Conservation (phyloP, 2,113 vertebrate genomes). For the Indicator indicator region DNA sequence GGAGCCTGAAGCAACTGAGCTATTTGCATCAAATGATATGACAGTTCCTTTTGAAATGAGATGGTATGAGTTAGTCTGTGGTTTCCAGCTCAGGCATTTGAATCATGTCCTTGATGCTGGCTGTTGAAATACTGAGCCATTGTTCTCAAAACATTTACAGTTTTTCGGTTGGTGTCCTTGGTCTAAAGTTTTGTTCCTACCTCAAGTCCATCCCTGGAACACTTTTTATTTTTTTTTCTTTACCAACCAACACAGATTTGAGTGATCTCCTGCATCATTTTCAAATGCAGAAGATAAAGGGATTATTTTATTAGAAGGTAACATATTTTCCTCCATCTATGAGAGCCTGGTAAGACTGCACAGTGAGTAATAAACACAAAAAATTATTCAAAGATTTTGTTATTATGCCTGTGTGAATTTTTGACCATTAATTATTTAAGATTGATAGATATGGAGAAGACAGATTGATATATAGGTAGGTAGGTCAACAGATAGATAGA, state of each 20-base stretch:
- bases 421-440: neutral
- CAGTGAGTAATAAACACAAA: neutral
- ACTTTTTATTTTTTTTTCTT: neutral
- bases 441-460: neutral
- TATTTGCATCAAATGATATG: constrained; percentile 17
- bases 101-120: neutral
- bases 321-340: neutral
- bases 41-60: neutral
- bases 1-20: neutral
- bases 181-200: neutral
- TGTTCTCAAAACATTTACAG: neutral
- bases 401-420: neutral
- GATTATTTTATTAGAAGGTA: neutral
- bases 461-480: neutral
- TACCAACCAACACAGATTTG: neutral
- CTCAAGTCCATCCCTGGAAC: neutral
- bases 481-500: neutral
- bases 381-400: neutral
- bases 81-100: neutral
- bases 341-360: neutral
- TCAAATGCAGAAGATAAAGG: neutral
- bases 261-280: neutral
- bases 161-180: neutral
- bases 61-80: neutral
- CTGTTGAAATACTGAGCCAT: neutral